phyloP scores from a whole-genome alignment of 2,113 vertebrate genomes.

The Geococcyx californianus region DNA sequence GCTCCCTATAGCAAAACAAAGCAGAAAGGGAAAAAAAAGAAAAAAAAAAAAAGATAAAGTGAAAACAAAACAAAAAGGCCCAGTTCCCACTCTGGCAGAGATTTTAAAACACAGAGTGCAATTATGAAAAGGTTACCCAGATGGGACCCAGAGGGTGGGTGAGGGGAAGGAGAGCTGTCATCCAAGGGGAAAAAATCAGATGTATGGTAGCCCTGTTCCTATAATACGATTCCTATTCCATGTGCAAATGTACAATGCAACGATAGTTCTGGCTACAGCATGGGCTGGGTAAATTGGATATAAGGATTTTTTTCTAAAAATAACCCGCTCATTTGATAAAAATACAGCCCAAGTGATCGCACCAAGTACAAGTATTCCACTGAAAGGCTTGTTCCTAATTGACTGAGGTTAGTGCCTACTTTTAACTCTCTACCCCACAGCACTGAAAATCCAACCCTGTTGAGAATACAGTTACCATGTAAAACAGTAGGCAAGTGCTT shows the following conservation, averaged over 20 bases:
- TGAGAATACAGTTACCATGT: neutral
- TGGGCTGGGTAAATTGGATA: conserved; percentile 14
- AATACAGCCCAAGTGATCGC: conserved; percentile 5
- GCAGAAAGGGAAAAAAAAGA: neutral
- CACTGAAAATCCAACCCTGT: neutral
- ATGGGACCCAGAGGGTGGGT: conserved; percentile 17
- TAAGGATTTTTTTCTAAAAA: neutral
- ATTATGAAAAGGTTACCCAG: conserved; percentile 49
- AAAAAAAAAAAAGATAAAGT: neutral
- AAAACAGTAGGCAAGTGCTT: neutral
- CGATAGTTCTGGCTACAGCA: conserved; percentile 32
- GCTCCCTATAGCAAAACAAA: conserved; percentile 2
- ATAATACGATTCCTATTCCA: conserved; percentile 10
- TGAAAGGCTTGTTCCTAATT: neutral
- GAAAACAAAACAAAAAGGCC: neutral
- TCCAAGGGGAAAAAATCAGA: conserved; percentile 31
- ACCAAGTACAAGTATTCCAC: neutral
- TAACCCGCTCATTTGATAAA: conserved; percentile 49
- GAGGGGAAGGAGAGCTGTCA: conserved; percentile 49
- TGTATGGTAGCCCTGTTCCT: conserved; percentile 15
- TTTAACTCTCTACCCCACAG: neutral
- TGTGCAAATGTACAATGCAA: conserved; percentile 38
- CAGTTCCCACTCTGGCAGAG: neutral
- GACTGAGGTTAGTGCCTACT: neutral
- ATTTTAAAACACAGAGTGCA: conserved; percentile 41